phyloP scores from a whole-genome alignment of 2,797 vertebrate genomes.

The Ctenosaura bakeri region DNA sequence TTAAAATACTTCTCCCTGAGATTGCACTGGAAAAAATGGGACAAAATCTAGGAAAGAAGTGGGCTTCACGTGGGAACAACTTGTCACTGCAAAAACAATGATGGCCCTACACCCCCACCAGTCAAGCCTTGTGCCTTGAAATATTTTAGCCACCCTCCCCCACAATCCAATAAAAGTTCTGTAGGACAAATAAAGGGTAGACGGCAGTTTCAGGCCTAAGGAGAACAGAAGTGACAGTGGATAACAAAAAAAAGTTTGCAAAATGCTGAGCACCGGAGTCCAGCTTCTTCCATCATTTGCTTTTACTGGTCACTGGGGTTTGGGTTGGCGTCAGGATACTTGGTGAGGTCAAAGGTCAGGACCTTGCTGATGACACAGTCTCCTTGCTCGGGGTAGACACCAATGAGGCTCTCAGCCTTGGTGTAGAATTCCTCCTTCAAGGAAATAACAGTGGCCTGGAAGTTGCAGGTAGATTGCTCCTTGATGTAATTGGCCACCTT shows the following conservation, averaged over 20 bases:
- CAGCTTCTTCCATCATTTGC: neutral
- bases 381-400: constrained; percentile 89
- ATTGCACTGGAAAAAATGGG: too few relatives aligned
- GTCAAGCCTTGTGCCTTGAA: neutral
- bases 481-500: constrained; percentile 94
- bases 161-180: constrained; percentile 1
- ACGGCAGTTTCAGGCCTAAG: constrained; percentile 1
- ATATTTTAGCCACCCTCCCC: neutral
- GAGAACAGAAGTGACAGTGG: neutral
- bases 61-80: neutral
- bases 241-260: neutral
- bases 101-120: neutral
- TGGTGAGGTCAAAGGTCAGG: constrained; percentile 89
- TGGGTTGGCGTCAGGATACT: constrained; percentile 84
- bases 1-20: neutral
- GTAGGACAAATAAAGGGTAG: constrained; percentile 25
- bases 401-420: constrained; percentile 89
- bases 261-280: neutral
- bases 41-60: too few relatives aligned
- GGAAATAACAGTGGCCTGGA: constrained; percentile 95
- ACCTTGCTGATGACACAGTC: constrained; percentile 89
- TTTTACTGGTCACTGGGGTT: constrained; percentile 88
- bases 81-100: neutral
- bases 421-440: constrained; percentile 95
- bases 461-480: constrained; percentile 86